phyloP scores from a whole-genome alignment of 2,797 vertebrate genomes.

The Lepilemur ruficaudatus region DNA sequence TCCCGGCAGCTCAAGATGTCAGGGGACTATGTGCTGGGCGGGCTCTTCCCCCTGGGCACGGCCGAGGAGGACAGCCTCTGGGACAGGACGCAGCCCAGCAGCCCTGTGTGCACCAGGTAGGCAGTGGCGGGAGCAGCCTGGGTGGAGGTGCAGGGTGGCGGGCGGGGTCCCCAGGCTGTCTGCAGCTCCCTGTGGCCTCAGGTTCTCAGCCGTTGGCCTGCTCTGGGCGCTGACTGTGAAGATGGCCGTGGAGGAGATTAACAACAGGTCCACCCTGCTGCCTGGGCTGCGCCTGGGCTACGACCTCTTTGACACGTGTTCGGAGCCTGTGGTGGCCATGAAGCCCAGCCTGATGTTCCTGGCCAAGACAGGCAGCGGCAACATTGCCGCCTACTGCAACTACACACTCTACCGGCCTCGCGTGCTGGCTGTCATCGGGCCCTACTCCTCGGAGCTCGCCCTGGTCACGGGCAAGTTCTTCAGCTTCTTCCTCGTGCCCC shows the following conservation, averaged over 20 bases:
- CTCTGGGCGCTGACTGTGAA: conserved; percentile 82
- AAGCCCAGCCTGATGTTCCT: conserved; percentile 81
- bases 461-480: conserved; percentile 89
- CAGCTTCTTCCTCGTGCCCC: conserved; percentile 92
- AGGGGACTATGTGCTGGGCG: conserved; percentile 83
- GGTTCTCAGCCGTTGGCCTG: conserved; percentile 66
- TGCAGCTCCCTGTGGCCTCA: conserved; percentile 38
- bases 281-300: conserved; percentile 82
- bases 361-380: not conserved
- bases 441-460: conserved; percentile 86
- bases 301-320: conserved; percentile 79
- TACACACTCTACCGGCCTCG: conserved; percentile 89
- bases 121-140: not conserved
- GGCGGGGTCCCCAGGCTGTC: not conserved
- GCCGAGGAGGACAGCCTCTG: not conserved
- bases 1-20: conserved; percentile 72
- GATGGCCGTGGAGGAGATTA: conserved; percentile 85
- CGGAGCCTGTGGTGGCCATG: conserved; percentile 69
- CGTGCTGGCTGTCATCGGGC: conserved; percentile 90
- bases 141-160: accelerated
- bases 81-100: not conserved
- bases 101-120: conserved; percentile 77
- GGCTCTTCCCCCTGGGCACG: conserved; percentile 81
- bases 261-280: conserved; percentile 80
- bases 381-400: conserved; percentile 63